Conservation (phyloP, 2,113 vertebrate genomes). For the Piaya cayana region DNA sequence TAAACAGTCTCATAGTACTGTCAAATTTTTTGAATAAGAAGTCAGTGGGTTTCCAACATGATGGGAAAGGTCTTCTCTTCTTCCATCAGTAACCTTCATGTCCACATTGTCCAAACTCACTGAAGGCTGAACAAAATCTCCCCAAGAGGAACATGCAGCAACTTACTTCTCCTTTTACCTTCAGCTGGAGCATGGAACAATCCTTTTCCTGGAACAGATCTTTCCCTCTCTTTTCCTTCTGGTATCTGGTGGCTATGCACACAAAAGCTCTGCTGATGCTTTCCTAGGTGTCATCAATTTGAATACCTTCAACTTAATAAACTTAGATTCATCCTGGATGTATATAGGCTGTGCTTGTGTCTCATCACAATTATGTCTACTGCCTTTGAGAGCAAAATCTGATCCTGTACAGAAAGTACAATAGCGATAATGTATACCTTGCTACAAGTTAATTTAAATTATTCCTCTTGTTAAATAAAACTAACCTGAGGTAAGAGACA, state of each 20-base stretch:
- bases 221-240: neutral
- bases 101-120: neutral
- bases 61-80: neutral
- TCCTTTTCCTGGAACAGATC: neutral
- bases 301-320: neutral
- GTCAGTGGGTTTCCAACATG: neutral
- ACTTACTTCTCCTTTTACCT: neutral
- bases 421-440: neutral
- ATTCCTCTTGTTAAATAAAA: neutral
- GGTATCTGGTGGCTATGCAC: accelerated
- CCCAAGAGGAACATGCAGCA: neutral
- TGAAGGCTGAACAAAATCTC: accelerated
- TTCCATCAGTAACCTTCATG: neutral
- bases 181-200: neutral
- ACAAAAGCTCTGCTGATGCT: accelerated
- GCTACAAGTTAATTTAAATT: neutral
- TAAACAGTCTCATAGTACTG: neutral
- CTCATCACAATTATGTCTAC: neutral
- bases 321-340: neutral
- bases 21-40: neutral
- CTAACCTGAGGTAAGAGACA: neutral
- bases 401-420: neutral
- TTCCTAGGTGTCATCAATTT: neutral
- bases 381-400: neutral
- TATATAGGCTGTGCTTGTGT: neutral